Base-by-base conservation (phyloP, 1,140 invertebrate genomes). In the Aphelenchoides avenae region DNA sequence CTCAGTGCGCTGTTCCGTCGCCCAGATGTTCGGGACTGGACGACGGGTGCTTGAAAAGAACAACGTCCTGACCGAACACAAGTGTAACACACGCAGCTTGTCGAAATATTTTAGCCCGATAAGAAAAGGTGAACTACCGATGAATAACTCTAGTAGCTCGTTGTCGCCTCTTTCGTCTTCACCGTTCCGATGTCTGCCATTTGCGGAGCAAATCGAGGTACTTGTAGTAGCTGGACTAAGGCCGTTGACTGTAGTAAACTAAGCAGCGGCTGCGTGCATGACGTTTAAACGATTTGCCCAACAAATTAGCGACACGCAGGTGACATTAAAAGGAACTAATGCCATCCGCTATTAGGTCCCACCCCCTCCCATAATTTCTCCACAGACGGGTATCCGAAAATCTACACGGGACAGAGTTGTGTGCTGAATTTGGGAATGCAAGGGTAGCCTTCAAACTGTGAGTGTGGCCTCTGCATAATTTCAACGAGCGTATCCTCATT, bases 141-240 rank as follows among this genome's bases (percentile, higher is more conserved):
- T 67, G 42, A 74, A 70, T 48, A 70, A 62, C 50, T 70, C 68
- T 15, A 70, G 46, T 13, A 26, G 20, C 33, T 70, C 65, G 36
- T 60, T 37, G 24, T 68, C 34, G 11, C 43, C 41, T 22, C 61
- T 64, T 29, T 42, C 46, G n/a, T 5, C 30, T 70, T 65, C 37
- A 69, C 24, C 1, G 7, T 37, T 5, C 27, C 9, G 33, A 63
- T 55, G 18, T 54, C 56, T 66, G 22, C 61, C 69, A 58, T 70
- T 70, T 6, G 68, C 46, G 40, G 46, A 24, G 43, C 68, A 70
- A 34, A 70, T 70, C 68, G 13, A 70, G 33, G 46, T 72, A 70
- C 44, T 70, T 66, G 51, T 70, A 70, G 37, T 70, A 70, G 29
- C 57, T 51, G 5, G 63, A 50, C 73, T 70, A 7, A 49, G 47